Evolutionary conservation across 2,797 vertebrate genomes (phyloP), one percentile per base, ranked within the genome.

Genomic region (Triplophysa bombifrons): DNA sequence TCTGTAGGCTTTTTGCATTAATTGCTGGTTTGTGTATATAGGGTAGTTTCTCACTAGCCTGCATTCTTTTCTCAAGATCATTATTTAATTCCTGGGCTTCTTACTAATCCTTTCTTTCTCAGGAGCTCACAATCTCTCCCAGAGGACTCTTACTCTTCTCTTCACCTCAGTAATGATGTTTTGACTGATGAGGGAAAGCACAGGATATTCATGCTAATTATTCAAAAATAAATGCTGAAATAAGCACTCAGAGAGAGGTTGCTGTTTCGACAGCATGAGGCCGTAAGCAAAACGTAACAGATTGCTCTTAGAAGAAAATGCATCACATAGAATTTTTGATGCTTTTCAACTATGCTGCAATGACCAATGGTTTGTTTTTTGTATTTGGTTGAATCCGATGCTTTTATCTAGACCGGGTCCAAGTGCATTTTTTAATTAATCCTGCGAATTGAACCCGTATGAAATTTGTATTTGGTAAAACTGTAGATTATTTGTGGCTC

Each of bases 221-320:
- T 56, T 78, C 68, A 27, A 44, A 71, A 72, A 72, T 65, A 78
- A 78, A 78, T 78, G 68, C 76, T 78, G 76, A 78, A 72, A 78
- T 27, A 65, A 65, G 76, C 76, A 72, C 38, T 65, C 53, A 2
- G 68, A 20, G 68, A 20, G 68, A 78, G 48, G 16, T 51, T 27
- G 58, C 76, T 63, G 16, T 71, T 70, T n/a, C 8, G 76, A 63
- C 19, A 25, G 19, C 5, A 19, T 1, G 5, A 60, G 22, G 55
- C n/a, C 25, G 19, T 76, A 48, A 20, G 65, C 74, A 60, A 16
- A 63, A 50, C 12, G 46, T 9, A 22, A 7, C 46, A 41, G 72
- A 64, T n/a, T 20, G 17, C 60, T 51, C 12, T 46, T 27, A 63
- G 27, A 3, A 64, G 60, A 5, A 64, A 53, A 63, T 78, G 3